Base-by-base conservation (phyloP, 1,140 invertebrate genomes). In the Arctopsyche grandis region DNA sequence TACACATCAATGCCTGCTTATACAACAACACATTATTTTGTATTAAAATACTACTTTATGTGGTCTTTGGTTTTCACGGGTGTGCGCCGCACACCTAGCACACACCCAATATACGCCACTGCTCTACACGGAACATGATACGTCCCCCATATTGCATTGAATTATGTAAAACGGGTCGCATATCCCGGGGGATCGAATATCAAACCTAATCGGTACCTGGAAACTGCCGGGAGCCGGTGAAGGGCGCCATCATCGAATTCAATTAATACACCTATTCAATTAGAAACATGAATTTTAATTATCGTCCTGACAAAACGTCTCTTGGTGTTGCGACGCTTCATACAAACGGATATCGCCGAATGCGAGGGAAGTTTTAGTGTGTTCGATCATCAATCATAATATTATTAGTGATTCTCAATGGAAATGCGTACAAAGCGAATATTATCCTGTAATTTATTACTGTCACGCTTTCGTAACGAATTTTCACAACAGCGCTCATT, bases 131-230 rank as follows among this genome's bases (percentile, higher is more conserved):
- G 16, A 60, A 60, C 56, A 60, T 16, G 56, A 60, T 60, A 60
- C 16, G 7, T 60, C 16, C 56, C 19, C 14, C 56, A 60, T 60
- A 60, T 60, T 60, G 56, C 56, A 60, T 60, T 60, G 56, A 60
- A 21, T 60, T 60, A 60, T 60, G 56, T 16, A 60, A 60, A 60
- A 60, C 16, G 16, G 56, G 16, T 9, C 56, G 9, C 56, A 60
- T 21, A 60, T 21, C 48, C 48, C 12, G 3, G 48, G 16, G 56
- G 16, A 60, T 60, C 16, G 56, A 60, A 38, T 38, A 38, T 7
- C 7, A 7, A 38, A 38, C 29, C 29, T 7, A 38, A 1, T 38
- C 29, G 29, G 29, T 7, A 38, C 29, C 29, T 38, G 29, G 29
- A 1, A 38, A 38, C 29, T 38, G 3, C 29, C 7, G 56, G 19